Base-by-base conservation (phyloP, 2,888 invertebrate genomes). In the Drosophila neonasuta region DNA sequence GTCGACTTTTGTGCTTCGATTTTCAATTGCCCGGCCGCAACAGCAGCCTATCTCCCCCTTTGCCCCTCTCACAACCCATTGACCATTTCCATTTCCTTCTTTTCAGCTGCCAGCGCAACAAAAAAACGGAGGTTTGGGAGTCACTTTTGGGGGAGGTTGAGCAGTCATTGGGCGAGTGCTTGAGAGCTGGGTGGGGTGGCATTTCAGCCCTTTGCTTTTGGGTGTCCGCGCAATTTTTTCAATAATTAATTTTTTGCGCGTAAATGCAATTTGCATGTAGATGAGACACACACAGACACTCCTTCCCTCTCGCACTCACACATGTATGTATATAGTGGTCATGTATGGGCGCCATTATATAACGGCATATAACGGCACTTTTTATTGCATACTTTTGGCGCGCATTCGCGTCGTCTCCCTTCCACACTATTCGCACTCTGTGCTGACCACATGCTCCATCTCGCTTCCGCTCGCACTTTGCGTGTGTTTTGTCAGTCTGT, bases 221-320 rank as follows among this genome's bases (percentile, higher is more conserved):
- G 61, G 41, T 74, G 71, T 68, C 56, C 70, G 77, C 77, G 76
- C 77, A 72, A 70, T 82, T 85, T 85, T 85, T 85, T 85, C 79
- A 82, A 85, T 86, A 85, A 85, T 85, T 85, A 87, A 87, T 85
- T 87, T 84, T 79, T 80, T 83, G 71, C 86, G 82, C 86, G 84
- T 83, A 85, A 84, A 80, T 85, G 79, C 86, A 86, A 86, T 85
- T 85, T 86, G 74, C 84, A 84, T 86, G 71, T 84, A 76, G 71
- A 83, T 79, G 70, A 71, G 69, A 13, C 46, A 39, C 45, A 54
- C 13, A 61, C 36, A 49, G 29, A 11, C 13, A 51, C 34, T 39
- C 36, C 46, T 20, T 9, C 36, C 13, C 46, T 29, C 9, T 11
- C 51, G 41, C n/a, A 44, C 15, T 54, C 24, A 20, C 17, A 13